Percentiles rank a stretch among this genome's conserved stretches.
Evolutionary conservation across 2,113 vertebrate species (phyloP).

Genomic region (Albula goreensis): DNA sequence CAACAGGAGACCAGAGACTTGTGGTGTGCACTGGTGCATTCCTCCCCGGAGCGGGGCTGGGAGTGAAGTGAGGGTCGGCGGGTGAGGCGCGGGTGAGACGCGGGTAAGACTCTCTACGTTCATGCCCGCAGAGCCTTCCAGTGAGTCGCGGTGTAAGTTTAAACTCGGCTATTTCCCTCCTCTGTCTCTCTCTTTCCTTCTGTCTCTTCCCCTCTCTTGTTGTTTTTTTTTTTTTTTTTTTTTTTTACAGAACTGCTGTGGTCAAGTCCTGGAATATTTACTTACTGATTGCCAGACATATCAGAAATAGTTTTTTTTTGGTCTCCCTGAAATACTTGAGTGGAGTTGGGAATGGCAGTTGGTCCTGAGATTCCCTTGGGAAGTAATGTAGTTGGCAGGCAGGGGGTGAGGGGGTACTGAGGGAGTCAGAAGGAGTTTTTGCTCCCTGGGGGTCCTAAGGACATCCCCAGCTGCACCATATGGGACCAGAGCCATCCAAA

Average conservation of each 20-base stretch:
- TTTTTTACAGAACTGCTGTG: not conserved
- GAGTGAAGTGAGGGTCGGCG: constrained; percentile 14
- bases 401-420: not conserved
- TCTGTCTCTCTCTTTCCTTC: not conserved
- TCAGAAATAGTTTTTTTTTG: constrained; percentile 11
- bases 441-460: not conserved
- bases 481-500: not conserved
- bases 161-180: constrained; percentile 5
- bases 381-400: not conserved
- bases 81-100: constrained; percentile 14
- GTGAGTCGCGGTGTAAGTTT: not conserved
- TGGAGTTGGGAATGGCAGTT: not conserved
- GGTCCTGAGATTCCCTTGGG: not conserved
- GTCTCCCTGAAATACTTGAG: not conserved
- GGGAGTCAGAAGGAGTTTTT: not conserved
- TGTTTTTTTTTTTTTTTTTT: too few relatives aligned
- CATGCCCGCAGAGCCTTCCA: not conserved
- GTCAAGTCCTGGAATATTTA: constrained; percentile 11
- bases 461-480: constrained; percentile 4
- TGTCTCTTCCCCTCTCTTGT: too few relatives aligned
- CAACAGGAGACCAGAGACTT: not conserved
- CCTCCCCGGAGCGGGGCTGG: not conserved
- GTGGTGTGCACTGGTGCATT: not conserved
- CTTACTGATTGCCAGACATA: constrained; percentile 25
- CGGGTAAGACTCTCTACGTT: too few relatives aligned